phyloP scores from a whole-genome alignment of 2,113 vertebrate species.

The Zingel zingel region DNA sequence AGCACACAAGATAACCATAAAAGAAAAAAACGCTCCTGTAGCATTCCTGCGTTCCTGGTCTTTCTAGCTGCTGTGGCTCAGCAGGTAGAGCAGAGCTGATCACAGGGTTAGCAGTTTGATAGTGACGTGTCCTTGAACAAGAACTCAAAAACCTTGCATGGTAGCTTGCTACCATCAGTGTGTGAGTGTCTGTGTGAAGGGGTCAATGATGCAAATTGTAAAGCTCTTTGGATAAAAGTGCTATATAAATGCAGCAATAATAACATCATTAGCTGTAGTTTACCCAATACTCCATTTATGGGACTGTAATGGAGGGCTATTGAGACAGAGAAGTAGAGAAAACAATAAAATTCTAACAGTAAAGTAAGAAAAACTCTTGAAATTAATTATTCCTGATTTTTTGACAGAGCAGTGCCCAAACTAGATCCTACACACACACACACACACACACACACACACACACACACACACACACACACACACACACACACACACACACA shows the following conservation, averaged over 20 bases:
- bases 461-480: neutral
- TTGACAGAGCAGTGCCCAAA: neutral
- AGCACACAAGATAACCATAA: neutral
- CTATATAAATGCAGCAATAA: neutral
- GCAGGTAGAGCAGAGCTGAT: neutral
- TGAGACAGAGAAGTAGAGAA: neutral
- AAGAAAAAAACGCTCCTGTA: neutral
- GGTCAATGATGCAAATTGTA: neutral
- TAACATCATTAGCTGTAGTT: neutral
- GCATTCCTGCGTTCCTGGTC: neutral
- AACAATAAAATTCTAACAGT: neutral
- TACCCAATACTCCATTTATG: neutral
- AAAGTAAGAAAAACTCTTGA: neutral
- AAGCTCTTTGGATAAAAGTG: neutral
- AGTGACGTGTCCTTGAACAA: neutral
- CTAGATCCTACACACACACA: neutral
- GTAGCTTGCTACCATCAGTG: neutral
- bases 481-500: conserved; percentile 2
- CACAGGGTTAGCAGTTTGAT: neutral
- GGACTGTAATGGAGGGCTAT: neutral
- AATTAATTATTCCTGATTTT: conserved; percentile 3
- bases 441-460: conserved; percentile 3
- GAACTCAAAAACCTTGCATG: neutral
- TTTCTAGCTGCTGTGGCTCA: neutral
- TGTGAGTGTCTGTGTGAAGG: neutral